phyloP scores from a whole-genome alignment of 1,140 invertebrate genomes.

The Diachasma alloeum region DNA sequence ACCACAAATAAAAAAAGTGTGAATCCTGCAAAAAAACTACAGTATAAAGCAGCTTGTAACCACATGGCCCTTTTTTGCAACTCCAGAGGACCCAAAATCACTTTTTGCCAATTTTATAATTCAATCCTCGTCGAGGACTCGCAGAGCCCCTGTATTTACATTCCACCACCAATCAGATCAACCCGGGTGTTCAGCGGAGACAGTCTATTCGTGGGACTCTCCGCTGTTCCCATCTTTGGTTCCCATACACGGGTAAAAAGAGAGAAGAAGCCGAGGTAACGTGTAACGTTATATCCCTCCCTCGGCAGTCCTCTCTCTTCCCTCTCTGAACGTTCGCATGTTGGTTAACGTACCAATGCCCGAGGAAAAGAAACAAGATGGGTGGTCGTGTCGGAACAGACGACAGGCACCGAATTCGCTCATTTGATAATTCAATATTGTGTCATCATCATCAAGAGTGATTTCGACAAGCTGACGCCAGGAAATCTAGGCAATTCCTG shows the following conservation, averaged over 20 bases:
- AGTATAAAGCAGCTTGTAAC: not conserved
- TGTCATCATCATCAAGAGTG: no score
- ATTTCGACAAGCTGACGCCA: no score
- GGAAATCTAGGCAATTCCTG: no score
- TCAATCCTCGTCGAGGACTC: not conserved
- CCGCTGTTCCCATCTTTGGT: not conserved
- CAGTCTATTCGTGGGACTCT: conserved; percentile 2
- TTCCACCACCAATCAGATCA: not conserved
- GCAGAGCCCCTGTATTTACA: not conserved
- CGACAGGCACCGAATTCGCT: not conserved
- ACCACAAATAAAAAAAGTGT: not conserved
- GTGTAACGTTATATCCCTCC: conserved; percentile 4
- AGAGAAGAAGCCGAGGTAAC: not conserved
- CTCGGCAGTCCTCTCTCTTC: not conserved
- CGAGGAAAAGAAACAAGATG: not conserved
- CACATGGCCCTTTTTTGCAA: not conserved
- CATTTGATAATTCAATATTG: no score
- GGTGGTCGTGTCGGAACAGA: not conserved
- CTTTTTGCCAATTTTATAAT: not conserved
- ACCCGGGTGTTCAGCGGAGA: not conserved
- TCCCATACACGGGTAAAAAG: not conserved
- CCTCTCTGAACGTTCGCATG: not conserved
- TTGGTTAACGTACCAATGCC: not conserved
- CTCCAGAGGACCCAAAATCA: not conserved
- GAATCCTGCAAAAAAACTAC: not conserved